Conservation (phyloP, 2,797 vertebrate genomes). For the Acrocephalus scirpaceus region DNA sequence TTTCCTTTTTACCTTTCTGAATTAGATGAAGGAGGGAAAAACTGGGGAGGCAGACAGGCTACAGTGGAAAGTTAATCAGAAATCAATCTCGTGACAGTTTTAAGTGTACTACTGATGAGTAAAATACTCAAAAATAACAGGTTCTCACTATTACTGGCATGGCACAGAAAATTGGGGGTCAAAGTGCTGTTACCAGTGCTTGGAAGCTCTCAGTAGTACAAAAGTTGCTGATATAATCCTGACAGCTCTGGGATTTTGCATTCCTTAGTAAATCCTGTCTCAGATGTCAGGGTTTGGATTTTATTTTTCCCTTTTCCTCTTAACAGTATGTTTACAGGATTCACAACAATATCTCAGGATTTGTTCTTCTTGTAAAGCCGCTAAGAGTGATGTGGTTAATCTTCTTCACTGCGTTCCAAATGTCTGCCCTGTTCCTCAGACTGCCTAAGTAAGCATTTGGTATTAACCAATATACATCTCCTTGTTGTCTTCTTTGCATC, state of each 20-base stretch:
- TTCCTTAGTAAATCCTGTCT: slow-evolving; percentile 30
- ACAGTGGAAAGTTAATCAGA: not conserved
- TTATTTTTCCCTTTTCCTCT: slow-evolving; percentile 1
- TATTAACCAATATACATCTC: not conserved
- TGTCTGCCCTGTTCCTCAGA: not conserved
- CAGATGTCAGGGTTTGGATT: slow-evolving; percentile 17
- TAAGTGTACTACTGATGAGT: not conserved
- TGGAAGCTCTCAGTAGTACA: not conserved
- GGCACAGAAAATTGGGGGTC: not conserved
- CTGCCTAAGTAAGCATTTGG: not conserved
- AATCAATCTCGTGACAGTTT: not conserved
- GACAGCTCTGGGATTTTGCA: slow-evolving; percentile 16
- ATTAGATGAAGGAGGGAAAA: not conserved
- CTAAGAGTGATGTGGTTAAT: slow-evolving; percentile 25
- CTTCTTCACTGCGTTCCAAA: not conserved
- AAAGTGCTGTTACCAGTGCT: not conserved
- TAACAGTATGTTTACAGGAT: not conserved
- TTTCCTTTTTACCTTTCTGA: not conserved
- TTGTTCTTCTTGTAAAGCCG: not conserved
- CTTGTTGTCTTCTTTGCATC: not conserved
- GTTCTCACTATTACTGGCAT: not conserved
- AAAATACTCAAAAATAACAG: not conserved
- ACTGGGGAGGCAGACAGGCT: not conserved
- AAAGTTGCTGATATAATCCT: slow-evolving; percentile 9
- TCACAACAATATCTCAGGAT: slow-evolving; percentile 37